Evolutionary conservation across 2,113 vertebrate species (phyloP), one percentile per base, ranked within the genome.

Genomic region (Otocyon megalotis): DNA sequence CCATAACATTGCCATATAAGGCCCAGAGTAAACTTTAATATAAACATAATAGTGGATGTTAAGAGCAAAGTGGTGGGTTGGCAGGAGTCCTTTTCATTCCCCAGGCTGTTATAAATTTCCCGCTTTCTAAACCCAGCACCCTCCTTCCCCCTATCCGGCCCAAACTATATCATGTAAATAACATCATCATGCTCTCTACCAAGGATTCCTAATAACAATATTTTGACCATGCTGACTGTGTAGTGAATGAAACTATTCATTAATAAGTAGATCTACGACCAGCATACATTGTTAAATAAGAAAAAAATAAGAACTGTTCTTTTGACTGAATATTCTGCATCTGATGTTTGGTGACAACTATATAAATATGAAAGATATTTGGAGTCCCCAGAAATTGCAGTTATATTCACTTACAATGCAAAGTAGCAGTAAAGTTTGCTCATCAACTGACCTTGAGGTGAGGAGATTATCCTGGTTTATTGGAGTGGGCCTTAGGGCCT

Each of bases 391-490:
- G 67, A 72, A 65, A 67, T 14, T 80, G 35, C 35, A 69, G 50
- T 50, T 89, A 56, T 48, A 12, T 56, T 58, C 74, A 28, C 50
- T 37, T 69, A 80, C 1, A 77, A 20, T 6, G 8, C 8, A 74
- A 79, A 19, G 11, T 15, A 92, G 37, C 15, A 54, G 50, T 62
- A 53, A 91, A 35, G 13, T 58, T 84, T 84, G 35, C 43, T 72
- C 63, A 95, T 77, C 32, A 82, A 26, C 15, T 62, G 17, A 37
- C 17, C 22, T 90, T 94, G 50, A 79, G 37, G 62, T 67, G 35
- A 69, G 14, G 54, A 90, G 69, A 80, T 90, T 83, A 94, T 72
- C 48, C 54, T 86, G 72, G 85, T 48, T 97, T 72, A 88, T 43
- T 85, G 19, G 3, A 9, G 20, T 87, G 26, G 60, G 8, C 6